These are phyloP conservation scores for Pocillopora verrucosa DNA, from an alignment of 64 coral and sea anemone genomes.

Conservation along the genomic window DNA sequence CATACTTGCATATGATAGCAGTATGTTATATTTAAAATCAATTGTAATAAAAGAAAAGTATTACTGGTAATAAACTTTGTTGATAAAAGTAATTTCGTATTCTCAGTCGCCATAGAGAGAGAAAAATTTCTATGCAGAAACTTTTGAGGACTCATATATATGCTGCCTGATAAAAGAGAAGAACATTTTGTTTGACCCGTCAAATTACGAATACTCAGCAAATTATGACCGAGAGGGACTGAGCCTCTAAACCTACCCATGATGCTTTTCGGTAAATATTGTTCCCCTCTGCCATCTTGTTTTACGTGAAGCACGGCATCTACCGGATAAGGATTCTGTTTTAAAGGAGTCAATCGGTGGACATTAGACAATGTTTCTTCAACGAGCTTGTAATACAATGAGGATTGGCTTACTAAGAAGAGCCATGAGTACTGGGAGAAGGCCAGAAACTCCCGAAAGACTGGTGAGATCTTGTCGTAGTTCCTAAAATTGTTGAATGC, in stretches of 20 bases:
- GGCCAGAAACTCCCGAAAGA: background rate
- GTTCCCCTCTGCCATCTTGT: background rate
- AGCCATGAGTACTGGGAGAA: conserved; percentile 28
- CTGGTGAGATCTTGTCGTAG: background rate
- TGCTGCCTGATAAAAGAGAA: too few relatives aligned
- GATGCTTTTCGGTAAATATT: conserved; percentile 1
- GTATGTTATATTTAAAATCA: too few relatives aligned
- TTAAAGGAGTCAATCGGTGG: background rate
- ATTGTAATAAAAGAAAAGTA: too few relatives aligned
- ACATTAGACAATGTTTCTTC: background rate
- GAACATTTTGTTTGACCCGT: too few relatives aligned
- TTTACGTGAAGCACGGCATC: background rate
- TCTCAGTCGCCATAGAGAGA: too few relatives aligned
- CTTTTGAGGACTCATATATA: too few relatives aligned
- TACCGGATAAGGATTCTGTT: background rate
- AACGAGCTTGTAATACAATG: conserved; percentile 7
- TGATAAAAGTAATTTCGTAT: too few relatives aligned
- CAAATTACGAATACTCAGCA: too few relatives aligned
- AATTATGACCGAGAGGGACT: background rate
- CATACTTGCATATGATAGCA: too few relatives aligned
- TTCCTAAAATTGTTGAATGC: background rate
- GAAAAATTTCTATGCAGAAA: too few relatives aligned
- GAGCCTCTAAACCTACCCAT: background rate
- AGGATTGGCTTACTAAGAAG: conserved; percentile 7
- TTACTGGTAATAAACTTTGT: too few relatives aligned